Evolutionary conservation across 2,113 vertebrate genomes (phyloP).

Genomic region (Embiotoca jacksoni): DNA sequence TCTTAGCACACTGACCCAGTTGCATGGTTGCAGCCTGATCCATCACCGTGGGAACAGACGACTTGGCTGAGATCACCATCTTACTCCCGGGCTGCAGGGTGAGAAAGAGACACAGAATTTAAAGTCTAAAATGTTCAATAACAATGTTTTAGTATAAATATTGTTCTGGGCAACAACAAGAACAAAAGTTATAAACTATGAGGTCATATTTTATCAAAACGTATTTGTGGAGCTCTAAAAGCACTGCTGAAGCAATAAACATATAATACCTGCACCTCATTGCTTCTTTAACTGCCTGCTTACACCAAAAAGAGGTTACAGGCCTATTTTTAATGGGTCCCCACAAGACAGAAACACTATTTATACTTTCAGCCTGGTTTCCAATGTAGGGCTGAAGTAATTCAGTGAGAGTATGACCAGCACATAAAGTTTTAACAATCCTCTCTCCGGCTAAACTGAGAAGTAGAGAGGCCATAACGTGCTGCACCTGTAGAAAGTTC

Average conservation of each 20-base stretch:
- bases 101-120: neutral
- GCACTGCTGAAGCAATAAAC: slow-evolving; percentile 6
- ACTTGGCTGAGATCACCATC: slow-evolving; percentile 97
- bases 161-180: neutral
- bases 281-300: slow-evolving; percentile 6
- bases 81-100: slow-evolving; percentile 93
- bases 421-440: slow-evolving; percentile 38
- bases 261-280: neutral
- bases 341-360: slow-evolving; percentile 55
- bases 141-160: neutral
- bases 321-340: slow-evolving; percentile 56
- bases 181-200: slow-evolving; percentile 6
- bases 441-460: neutral
- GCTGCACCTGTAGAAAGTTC: slow-evolving; percentile 95
- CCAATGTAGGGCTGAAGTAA: slow-evolving; percentile 33
- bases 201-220: neutral
- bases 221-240: slow-evolving; percentile 19
- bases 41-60: slow-evolving; percentile 94
- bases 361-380: slow-evolving; percentile 70
- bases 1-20: slow-evolving; percentile 97
- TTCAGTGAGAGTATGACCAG: neutral
- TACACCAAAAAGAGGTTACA: slow-evolving; percentile 59
- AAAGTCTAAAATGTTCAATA: neutral
- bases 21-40: slow-evolving; percentile 99
- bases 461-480: neutral